Conservation (phyloP, 2,797 vertebrate genomes). For the Pachyuromys duprasi region DNA sequence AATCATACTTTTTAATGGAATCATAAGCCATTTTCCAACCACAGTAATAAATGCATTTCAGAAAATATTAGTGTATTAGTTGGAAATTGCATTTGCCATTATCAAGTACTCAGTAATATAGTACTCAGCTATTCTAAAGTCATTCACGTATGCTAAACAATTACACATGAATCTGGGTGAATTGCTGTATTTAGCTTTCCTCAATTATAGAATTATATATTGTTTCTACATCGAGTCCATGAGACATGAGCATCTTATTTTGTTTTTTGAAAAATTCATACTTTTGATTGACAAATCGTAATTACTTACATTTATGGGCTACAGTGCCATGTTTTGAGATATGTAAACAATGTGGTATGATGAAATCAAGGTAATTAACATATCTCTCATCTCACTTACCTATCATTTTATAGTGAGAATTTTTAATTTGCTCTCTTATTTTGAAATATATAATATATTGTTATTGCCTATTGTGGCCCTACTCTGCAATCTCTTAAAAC, state of each 20-base stretch:
- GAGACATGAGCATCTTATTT: slow-evolving; percentile 38
- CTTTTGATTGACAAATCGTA: slow-evolving; percentile 26
- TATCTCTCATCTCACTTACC: not conserved
- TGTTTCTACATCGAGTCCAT: slow-evolving; percentile 69
- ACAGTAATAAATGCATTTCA: slow-evolving; percentile 85
- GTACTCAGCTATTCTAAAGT: slow-evolving; percentile 85
- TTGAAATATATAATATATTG: not conserved
- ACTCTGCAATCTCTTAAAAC: not conserved
- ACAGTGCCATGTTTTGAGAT: slow-evolving; percentile 12
- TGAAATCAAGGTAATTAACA: slow-evolving; percentile 31
- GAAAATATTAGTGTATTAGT: slow-evolving; percentile 87
- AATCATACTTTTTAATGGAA: slow-evolving; percentile 85
- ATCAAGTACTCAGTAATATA: slow-evolving; percentile 78
- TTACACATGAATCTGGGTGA: slow-evolving; percentile 85
- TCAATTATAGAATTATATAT: slow-evolving; percentile 84
- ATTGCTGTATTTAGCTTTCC: slow-evolving; percentile 87
- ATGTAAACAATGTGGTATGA: not conserved
- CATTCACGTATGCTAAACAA: slow-evolving; percentile 87
- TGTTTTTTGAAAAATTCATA: not conserved
- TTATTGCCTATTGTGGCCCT: not conserved
- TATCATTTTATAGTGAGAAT: not conserved
- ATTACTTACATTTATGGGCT: slow-evolving; percentile 6
- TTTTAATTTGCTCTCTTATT: not conserved
- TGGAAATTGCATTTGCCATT: slow-evolving; percentile 86
- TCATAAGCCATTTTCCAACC: slow-evolving; percentile 85